phyloP scores from a whole-genome alignment of 2,113 vertebrate genomes.

The Ceratotherium simum region DNA sequence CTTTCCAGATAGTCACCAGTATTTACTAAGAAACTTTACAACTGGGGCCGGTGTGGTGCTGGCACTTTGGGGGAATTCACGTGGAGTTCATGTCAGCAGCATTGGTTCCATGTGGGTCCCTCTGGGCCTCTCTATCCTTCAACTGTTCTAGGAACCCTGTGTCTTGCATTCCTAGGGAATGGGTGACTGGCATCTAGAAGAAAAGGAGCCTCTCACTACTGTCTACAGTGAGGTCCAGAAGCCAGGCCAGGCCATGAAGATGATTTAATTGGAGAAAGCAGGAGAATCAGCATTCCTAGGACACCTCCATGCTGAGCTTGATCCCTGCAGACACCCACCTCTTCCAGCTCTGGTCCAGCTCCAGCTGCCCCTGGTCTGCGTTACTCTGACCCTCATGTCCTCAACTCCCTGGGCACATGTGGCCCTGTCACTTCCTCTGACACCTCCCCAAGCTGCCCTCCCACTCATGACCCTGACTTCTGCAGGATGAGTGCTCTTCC shows the following conservation, averaged over 20 bases:
- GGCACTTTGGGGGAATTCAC: too few relatives aligned
- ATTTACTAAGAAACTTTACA: not conserved
- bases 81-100: too few relatives aligned
- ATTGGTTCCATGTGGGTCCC: too few relatives aligned
- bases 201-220: too few relatives aligned
- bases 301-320: too few relatives aligned
- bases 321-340: rapidly evolving
- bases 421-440: not conserved
- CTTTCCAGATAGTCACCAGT: not conserved
- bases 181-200: too few relatives aligned
- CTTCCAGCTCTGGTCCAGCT: not conserved
- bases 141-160: too few relatives aligned
- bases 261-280: not conserved
- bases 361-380: rapidly evolving
- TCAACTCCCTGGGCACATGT: not conserved
- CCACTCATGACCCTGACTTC: not conserved
- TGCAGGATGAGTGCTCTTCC: not conserved
- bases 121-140: too few relatives aligned
- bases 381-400: not conserved
- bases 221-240: too few relatives aligned
- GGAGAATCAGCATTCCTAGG: not conserved
- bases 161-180: too few relatives aligned
- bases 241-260: rapidly evolving
- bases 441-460: too few relatives aligned
- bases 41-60: rapidly evolving